Conservation (phyloP, 92 coral and sea anemone genomes). For the Meandrina meandrites region DNA sequence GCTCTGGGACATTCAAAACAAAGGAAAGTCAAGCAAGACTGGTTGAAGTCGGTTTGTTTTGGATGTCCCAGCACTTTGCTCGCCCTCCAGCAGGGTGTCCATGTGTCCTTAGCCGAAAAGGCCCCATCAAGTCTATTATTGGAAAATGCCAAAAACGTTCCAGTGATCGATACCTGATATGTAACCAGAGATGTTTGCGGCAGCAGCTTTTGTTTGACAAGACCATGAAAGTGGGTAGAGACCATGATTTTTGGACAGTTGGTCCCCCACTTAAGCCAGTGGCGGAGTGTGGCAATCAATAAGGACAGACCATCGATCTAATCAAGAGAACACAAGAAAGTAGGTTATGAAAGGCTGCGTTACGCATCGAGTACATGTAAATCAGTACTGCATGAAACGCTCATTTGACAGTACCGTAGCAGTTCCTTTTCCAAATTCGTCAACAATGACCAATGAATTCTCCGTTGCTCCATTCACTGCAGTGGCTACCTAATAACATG, state of each 20-base stretch:
- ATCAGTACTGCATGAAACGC: neutral
- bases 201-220: conserved; percentile 84
- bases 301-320: conserved; percentile 97
- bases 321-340: neutral
- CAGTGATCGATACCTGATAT: conserved; percentile 70
- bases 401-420: conserved; percentile 79
- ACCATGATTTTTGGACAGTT: conserved; percentile 85
- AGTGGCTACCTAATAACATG: conserved; percentile 75
- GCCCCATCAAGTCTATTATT: too few relatives aligned
- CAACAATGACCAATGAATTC: conserved; percentile 90
- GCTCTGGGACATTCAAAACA: too few relatives aligned
- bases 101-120: too few relatives aligned
- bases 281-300: conserved; percentile 81
- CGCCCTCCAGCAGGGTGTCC: too few relatives aligned
- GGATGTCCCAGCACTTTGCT: too few relatives aligned
- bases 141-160: neutral
- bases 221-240: conserved; percentile 97
- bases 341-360: too few relatives aligned
- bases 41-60: too few relatives aligned
- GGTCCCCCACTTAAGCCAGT: conserved; percentile 79
- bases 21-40: too few relatives aligned
- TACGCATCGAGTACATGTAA: neutral
- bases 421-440: conserved; percentile 99
- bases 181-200: conserved; percentile 76
- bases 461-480: conserved; percentile 90